These are phyloP conservation scores for Stichopus chloronotus DNA, from an alignment of 35 echinoderm and acorn worm species.

Conservation along the genomic window DNA sequence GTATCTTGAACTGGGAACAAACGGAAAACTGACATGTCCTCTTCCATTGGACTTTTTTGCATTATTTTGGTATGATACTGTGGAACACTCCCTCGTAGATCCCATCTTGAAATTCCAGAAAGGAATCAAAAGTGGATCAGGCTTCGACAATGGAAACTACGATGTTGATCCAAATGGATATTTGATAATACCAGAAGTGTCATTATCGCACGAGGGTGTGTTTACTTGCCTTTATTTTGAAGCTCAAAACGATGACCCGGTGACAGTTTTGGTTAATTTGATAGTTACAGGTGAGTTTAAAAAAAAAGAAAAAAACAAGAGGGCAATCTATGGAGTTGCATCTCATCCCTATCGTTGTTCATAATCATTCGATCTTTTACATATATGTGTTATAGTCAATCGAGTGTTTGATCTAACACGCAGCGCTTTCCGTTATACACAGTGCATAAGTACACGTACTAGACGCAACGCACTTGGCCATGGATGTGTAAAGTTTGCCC, in stretches of 20 bases:
- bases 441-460: too few species aligned
- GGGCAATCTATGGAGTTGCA: too few species aligned
- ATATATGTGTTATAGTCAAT: too few species aligned
- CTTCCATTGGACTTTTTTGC: not conserved
- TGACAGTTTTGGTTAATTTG: not conserved
- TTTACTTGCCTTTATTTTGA: not conserved
- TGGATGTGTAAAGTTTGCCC: too few species aligned
- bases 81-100: not conserved
- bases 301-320: not conserved
- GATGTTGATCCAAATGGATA: conserved; percentile 10
- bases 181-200: not conserved
- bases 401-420: too few species aligned
- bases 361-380: too few species aligned
- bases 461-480: too few species aligned
- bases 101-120: not conserved
- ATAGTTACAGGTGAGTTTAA: not conserved
- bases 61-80: conserved; percentile 22
- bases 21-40: not conserved
- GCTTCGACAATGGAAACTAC: not conserved
- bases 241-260: not conserved
- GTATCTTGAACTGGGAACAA: not conserved
- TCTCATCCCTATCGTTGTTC: too few species aligned
- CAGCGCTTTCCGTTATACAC: too few species aligned
- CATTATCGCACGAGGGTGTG: not conserved
- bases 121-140: not conserved